A percentile compares a stretch with the other conserved stretches of the same genome.
Conservation (phyloP, 1,140 invertebrate genomes). For the Papilio glaucus region DNA sequence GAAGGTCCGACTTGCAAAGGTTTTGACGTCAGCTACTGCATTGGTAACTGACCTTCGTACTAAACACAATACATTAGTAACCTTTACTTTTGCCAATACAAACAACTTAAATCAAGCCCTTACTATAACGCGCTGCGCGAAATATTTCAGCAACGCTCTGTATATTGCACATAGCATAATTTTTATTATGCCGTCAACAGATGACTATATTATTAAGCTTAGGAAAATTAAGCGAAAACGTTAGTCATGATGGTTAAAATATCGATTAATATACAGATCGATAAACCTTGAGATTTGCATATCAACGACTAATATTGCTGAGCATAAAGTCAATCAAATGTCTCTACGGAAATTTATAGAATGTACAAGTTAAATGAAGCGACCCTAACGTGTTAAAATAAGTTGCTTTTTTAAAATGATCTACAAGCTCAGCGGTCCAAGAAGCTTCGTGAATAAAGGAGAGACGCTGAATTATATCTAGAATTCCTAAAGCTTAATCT, state of each 20-base stretch:
- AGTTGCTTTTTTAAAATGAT: not conserved
- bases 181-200: too few species aligned
- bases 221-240: not conserved
- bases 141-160: not conserved
- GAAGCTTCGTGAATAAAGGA: not conserved
- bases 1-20: constrained; percentile 49
- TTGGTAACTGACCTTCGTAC: constrained; percentile 5
- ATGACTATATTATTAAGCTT: too few species aligned
- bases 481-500: not conserved
- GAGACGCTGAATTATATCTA: not conserved
- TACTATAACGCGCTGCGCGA: not conserved
- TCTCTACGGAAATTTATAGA: not conserved
- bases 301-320: too few species aligned
- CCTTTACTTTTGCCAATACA: constrained; percentile 19
- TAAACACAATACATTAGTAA: constrained; percentile 27
- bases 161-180: not conserved
- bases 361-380: not conserved
- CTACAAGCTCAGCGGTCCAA: not conserved
- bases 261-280: not conserved
- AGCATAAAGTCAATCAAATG: not conserved
- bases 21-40: constrained; percentile 41
- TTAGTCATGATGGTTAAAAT: not conserved
- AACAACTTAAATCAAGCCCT: constrained; percentile 1
- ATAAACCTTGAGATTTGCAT: not conserved
- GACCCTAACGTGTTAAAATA: not conserved